phyloP scores from a whole-genome alignment of 2,888 invertebrate genomes.

The Dyspetes luteomarginatus region DNA sequence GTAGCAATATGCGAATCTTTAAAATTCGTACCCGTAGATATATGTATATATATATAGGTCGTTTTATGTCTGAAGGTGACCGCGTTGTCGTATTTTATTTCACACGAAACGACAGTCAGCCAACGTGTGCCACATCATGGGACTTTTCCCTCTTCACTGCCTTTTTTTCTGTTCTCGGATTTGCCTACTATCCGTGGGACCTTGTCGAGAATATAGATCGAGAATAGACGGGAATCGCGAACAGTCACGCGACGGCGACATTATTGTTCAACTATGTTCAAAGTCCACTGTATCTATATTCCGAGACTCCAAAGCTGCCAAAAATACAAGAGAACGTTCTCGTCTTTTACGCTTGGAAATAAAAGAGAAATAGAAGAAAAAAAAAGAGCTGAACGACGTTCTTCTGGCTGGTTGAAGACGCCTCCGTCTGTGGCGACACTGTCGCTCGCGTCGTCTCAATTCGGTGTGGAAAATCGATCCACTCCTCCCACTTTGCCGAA shows the following conservation, averaged over 20 bases:
- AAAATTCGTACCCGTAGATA: neutral
- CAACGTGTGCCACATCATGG: constrained; percentile 13
- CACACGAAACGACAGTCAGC: neutral
- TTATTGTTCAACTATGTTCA: constrained; percentile 44
- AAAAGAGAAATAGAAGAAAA: neutral
- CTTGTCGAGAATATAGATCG: constrained; percentile 42
- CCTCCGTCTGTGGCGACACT: neutral
- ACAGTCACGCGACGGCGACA: constrained; percentile 63
- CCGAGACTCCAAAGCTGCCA: constrained; percentile 1
- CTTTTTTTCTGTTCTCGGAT: neutral
- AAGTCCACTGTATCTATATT: neutral
- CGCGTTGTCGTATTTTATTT: constrained; percentile 6
- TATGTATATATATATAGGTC: too few relatives aligned
- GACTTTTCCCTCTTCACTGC: neutral
- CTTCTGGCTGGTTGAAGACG: neutral
- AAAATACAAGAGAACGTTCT: constrained; percentile 15
- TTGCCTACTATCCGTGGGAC: constrained; percentile 3
- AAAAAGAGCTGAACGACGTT: neutral
- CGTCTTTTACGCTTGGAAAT: neutral
- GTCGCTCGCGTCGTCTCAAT: neutral
- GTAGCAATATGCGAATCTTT: neutral
- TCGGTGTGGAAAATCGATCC: constrained; percentile 8
- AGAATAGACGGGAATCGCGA: constrained; percentile 60
- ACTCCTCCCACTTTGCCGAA: neutral
- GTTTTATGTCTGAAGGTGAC: neutral